Evolutionary conservation across 2,888 invertebrate species (phyloP), one percentile per base, ranked within the genome.

Genomic region (Apodemia mormo): DNA sequence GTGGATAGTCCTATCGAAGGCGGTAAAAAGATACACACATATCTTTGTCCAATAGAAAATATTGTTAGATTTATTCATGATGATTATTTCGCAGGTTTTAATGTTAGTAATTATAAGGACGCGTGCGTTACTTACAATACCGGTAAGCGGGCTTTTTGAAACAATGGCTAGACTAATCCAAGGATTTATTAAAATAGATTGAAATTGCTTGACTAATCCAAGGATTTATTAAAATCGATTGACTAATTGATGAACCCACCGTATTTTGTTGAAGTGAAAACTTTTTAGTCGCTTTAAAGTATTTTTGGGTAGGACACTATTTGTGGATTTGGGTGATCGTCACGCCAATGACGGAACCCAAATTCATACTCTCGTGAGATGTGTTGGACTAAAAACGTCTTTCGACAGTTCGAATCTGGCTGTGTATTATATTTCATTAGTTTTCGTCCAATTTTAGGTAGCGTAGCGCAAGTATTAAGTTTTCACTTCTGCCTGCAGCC

Each of bases 31-130:
- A 86, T 87, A 70, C 81, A 90, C 74, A 81, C 95, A 66, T 95
- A 95, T 81, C 85, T 97, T 1, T 98, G 98, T 87, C 96, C 97
- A 3, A 96, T 98, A 76, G 97, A 98, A 85, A 96, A 96, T 81
- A 97, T 98, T 73, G 96, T 97, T 10, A 93, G 98, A 74, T 98
- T 97, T 86, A 94, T 98, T 74, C 97, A 97, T 78, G 97, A 97
- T 77, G 97, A 97, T 87, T 98, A 97, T 84, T 97, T 98, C 81
- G 90, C 95, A 14, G 94, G 95, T 68, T 95, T 98, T 78, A 98
- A 98, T 84, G 96, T 96, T n/a, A 97, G 96, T 14, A 98, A 98
- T 87, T 97, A 96, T 82, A 97, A 97, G 85, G 97, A 97, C 80
- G 97, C 97, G 0, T 97, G 97, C 75, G 89, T 94, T 0, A 85